Percentiles rank a stretch among this genome's conserved stretches.
These are phyloP conservation scores for Orthonyx spaldingii DNA, from an alignment of 2,113 vertebrate species.

Conservation along the genomic window DNA sequence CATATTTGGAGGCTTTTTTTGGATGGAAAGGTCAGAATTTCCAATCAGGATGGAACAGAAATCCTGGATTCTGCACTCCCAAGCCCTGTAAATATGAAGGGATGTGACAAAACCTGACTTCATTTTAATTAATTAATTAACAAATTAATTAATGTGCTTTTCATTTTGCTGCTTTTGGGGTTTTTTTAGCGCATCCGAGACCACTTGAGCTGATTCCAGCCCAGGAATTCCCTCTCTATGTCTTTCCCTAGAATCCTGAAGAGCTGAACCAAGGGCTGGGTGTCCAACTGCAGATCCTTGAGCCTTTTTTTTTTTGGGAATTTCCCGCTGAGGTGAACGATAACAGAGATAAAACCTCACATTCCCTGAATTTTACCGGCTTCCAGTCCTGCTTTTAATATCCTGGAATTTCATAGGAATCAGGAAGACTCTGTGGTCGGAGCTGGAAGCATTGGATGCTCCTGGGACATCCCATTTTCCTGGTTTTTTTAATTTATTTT, in stretches of 20 bases:
- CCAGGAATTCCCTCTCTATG: neutral
- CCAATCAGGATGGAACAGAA: fast-evolving
- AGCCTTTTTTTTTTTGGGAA: neutral
- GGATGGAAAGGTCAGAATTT: neutral
- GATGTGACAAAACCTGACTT: neutral
- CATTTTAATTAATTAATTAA: neutral
- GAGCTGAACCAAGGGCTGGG: neutral
- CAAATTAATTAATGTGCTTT: neutral
- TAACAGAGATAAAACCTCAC: neutral
- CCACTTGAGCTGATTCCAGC: neutral
- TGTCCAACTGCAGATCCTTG: neutral
- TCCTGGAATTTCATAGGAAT: neutral
- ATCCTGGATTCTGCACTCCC: neutral
- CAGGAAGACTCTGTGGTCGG: neutral
- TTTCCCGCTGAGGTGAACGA: neutral
- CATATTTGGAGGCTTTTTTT: neutral
- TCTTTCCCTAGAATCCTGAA: neutral
- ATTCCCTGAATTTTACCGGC: neutral
- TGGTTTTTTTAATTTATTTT: too few relatives aligned
- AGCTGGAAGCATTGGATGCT: neutral
- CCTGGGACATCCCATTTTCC: neutral
- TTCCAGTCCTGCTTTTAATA: neutral
- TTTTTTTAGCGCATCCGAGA: neutral
- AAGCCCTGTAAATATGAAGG: neutral
- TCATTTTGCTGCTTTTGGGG: neutral